These are phyloP conservation scores for Pseudomyrmex sp. DNA, from an alignment of 1,140 invertebrate genomes.

Conservation along the genomic window DNA sequence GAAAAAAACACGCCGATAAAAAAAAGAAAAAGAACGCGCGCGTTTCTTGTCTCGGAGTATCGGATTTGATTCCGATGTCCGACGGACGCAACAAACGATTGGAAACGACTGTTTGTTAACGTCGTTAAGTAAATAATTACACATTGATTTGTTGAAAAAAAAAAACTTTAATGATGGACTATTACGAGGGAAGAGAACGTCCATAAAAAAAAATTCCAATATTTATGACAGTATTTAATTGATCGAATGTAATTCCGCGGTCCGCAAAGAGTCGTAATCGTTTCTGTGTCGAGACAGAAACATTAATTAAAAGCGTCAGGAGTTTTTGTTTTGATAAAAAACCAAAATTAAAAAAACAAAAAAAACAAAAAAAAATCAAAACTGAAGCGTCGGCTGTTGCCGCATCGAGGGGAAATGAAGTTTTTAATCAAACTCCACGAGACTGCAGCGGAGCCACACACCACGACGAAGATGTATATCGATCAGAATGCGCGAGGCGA, in stretches of 20 bases:
- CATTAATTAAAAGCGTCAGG: not conserved
- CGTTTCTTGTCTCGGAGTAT: not conserved
- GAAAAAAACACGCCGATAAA: constrained; percentile 53
- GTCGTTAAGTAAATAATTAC: not conserved
- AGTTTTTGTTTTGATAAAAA: not conserved
- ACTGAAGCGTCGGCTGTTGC: not conserved
- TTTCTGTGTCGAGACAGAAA: too few relatives aligned
- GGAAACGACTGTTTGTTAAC: not conserved
- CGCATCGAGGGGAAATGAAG: constrained; percentile 29
- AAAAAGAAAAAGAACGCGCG: not conserved
- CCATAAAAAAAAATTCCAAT: too few relatives aligned
- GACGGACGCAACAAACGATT: not conserved
- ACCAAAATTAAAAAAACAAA: too few relatives aligned
- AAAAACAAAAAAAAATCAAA: too few relatives aligned
- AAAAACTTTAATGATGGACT: too few relatives aligned
- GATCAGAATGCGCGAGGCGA: constrained; percentile 39
- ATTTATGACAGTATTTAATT: too few relatives aligned
- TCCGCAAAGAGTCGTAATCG: not conserved
- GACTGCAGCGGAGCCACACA: too few relatives aligned
- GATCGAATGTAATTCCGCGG: not conserved
- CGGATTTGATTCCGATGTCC: not conserved
- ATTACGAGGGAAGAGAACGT: too few relatives aligned
- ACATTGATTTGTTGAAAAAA: too few relatives aligned
- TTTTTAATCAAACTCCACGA: constrained; percentile 54
- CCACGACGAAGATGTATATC: constrained; percentile 1